Evolutionary conservation across 2,113 vertebrate genomes (phyloP), one percentile per base, ranked within the genome.

Genomic region (Etheostoma cragini): DNA sequence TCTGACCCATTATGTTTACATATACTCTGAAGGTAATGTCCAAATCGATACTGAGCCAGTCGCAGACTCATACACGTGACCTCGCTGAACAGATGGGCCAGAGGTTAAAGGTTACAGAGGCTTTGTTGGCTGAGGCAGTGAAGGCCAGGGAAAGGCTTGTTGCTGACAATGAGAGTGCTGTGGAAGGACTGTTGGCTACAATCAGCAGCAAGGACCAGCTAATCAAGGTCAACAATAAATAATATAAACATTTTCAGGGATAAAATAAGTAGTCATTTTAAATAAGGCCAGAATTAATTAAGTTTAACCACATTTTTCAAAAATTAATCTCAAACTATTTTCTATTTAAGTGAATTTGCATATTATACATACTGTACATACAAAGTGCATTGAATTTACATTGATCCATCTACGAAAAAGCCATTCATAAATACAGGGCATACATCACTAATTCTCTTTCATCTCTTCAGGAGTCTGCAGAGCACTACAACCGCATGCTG

Each of bases 171-270:
- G 92, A 95, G 78, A 94, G 75, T 4, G 95, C 94, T 19, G 94
- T 96, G 60, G 93, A 95, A 57, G 94, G 91, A 14, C 91, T 96
- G 63, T 49, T 96, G 68, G 91, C 93, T 42, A 94, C 94, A 46
- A 93, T 96, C 72, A 90, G 81, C 82, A 95, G 93, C 93, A 96
- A 96, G 58, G 95, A 96, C 67, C 93, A 95, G 73, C 93, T 96
- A 8, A 86, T 95, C 15, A 95, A 94, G 92, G 95, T 96, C 64
- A 61, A 22, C 8, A 42, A 68, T 72, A 35, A 13, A 61, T 72
- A 13, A 57, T 33, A 4, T 19, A 66, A 70, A 53, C 15, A 14
- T 49, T 47, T 64, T 77, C 4, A 50, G 16, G 54, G n/a, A n/a
- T n/a, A n/a, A n/a, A n/a, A n/a, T n/a, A n/a, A n/a, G n/a, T n/a